These are phyloP conservation scores for Epinotia brunnichana DNA, from an alignment of 2,888 invertebrate species.

Conservation along the genomic window DNA sequence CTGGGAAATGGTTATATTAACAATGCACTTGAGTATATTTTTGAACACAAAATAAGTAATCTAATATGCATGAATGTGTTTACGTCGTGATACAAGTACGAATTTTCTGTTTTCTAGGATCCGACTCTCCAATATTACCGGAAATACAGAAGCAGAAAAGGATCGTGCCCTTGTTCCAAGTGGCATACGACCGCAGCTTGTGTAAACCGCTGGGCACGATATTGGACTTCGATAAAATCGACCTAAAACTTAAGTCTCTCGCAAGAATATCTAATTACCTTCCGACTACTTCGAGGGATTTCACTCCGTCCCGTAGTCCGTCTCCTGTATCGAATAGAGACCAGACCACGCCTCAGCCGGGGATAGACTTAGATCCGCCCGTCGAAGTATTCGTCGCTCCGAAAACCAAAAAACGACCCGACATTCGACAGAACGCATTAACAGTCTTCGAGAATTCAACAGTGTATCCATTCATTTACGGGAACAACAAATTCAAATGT, in stretches of 20 bases:
- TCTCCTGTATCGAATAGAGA: slow-evolving; percentile 58
- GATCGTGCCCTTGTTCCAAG: slow-evolving; percentile 78
- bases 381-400: slow-evolving; percentile 46
- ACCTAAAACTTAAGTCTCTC: slow-evolving; percentile 46
- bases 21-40: slow-evolving; percentile 47
- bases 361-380: slow-evolving; percentile 44
- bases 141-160: slow-evolving; percentile 58
- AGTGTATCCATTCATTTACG: slow-evolving; percentile 76
- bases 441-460: slow-evolving; percentile 75
- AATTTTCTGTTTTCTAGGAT: slow-evolving; percentile 77
- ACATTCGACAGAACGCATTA: slow-evolving; percentile 70
- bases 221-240: slow-evolving; percentile 67
- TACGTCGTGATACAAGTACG: slow-evolving; percentile 51
- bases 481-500: slow-evolving; percentile 78
- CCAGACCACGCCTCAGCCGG: slow-evolving; percentile 46
- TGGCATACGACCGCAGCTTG: slow-evolving; percentile 74
- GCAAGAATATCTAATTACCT: slow-evolving; percentile 20
- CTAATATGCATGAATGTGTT: slow-evolving; percentile 49
- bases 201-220: slow-evolving; percentile 77
- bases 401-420: slow-evolving; percentile 57
- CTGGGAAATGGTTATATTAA: slow-evolving; percentile 37
- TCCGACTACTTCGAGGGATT: slow-evolving; percentile 45
- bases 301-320: slow-evolving; percentile 64
- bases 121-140: slow-evolving; percentile 56
- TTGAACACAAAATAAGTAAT: slow-evolving; percentile 43